Percentiles rank a stretch among this genome's conserved stretches.
Evolutionary conservation across 2,888 invertebrate species (phyloP).

Genomic region (Phengaris arion): DNA sequence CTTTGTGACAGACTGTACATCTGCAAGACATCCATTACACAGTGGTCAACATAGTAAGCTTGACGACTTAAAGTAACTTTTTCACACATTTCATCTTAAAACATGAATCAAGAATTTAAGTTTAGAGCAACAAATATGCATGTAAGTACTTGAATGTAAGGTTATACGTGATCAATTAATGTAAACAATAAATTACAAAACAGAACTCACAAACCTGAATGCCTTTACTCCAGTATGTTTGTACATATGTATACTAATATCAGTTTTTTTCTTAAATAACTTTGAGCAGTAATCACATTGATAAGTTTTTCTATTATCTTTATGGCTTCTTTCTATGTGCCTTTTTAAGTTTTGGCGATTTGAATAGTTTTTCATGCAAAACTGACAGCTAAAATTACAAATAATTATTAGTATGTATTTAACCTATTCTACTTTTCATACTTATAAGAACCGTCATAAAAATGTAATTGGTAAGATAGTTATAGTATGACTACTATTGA

Average conservation of each 20-base stretch:
- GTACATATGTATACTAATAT: conserved; percentile 78
- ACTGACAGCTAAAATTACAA: conserved; percentile 58
- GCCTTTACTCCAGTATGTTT: conserved; percentile 73
- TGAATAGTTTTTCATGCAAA: conserved; percentile 73
- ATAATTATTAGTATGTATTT: neutral
- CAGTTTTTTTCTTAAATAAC: conserved; percentile 78
- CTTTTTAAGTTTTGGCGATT: conserved; percentile 78
- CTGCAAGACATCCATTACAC: conserved; percentile 49
- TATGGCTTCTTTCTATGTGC: conserved; percentile 76
- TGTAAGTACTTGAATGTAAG: too few relatives aligned
- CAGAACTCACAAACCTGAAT: conserved; percentile 53
- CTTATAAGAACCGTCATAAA: too few relatives aligned
- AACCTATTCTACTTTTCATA: too few relatives aligned
- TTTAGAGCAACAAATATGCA: too few relatives aligned
- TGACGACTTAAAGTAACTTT: too few relatives aligned
- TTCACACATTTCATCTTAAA: too few relatives aligned
- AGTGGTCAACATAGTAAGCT: too few relatives aligned
- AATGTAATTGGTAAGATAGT: too few relatives aligned
- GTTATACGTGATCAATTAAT: too few relatives aligned
- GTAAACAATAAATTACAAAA: too few relatives aligned
- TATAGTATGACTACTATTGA: too few relatives aligned
- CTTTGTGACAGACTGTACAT: conserved; percentile 75
- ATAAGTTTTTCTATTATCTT: conserved; percentile 57
- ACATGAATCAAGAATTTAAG: too few relatives aligned
- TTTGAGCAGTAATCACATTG: conserved; percentile 72